phyloP scores from a whole-genome alignment of 2,888 invertebrate species.

The Dioctria linearis region DNA sequence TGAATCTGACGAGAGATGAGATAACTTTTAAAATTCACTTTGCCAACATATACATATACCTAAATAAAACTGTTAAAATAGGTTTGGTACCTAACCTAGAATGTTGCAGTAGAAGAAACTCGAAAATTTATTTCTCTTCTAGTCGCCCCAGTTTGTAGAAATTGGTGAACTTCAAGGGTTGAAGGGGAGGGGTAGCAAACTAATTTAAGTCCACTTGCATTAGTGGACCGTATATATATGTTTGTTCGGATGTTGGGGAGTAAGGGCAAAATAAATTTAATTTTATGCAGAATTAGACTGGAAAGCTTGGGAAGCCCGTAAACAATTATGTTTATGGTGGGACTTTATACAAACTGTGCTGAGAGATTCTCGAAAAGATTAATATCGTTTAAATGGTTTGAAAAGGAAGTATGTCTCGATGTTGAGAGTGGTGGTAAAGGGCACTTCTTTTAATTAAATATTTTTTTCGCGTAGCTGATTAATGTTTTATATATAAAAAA shows the following conservation, averaged over 20 bases:
- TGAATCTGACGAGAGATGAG: not conserved
- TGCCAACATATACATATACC: not conserved
- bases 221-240: not conserved
- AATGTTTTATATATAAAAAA: too few species aligned
- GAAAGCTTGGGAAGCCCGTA: not conserved
- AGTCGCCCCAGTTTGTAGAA: too few species aligned
- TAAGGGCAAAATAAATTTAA: not conserved
- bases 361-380: not conserved
- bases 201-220: not conserved
- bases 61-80: not conserved
- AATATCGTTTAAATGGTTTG: not conserved
- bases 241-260: not conserved
- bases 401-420: not conserved
- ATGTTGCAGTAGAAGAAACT: not conserved
- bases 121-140: too few species aligned
- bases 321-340: not conserved
- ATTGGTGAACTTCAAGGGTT: too few species aligned
- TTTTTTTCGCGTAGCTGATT: too few species aligned
- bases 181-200: not conserved
- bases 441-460: not conserved
- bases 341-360: not conserved
- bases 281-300: conserved; percentile 5
- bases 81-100: too few species aligned
- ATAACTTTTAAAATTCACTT: not conserved
- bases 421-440: not conserved